These are phyloP conservation scores for Chaetodon auriga DNA, from an alignment of 2,113 vertebrate genomes.

Conservation along the genomic window DNA sequence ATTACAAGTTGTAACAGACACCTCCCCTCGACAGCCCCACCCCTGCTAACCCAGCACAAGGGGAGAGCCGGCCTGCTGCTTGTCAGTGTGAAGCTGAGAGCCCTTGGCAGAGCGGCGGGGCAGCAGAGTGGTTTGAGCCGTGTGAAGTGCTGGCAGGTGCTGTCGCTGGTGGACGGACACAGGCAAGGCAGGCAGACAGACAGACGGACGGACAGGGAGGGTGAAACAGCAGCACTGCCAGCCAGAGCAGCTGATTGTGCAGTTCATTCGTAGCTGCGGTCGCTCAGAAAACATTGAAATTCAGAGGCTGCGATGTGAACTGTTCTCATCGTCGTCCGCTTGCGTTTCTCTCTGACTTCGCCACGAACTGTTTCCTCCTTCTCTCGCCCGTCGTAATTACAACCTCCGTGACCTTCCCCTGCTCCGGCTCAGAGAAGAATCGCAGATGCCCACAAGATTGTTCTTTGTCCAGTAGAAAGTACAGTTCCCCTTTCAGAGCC, in stretches of 20 bases:
- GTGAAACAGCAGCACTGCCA: neutral
- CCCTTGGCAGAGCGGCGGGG: slow-evolving; percentile 31
- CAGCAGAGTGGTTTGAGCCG: slow-evolving; percentile 46
- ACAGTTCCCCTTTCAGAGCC: neutral
- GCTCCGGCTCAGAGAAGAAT: slow-evolving; percentile 22
- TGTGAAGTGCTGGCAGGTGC: slow-evolving; percentile 62
- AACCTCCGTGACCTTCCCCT: slow-evolving; percentile 26
- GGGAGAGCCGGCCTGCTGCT: slow-evolving; percentile 11
- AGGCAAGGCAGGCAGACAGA: neutral
- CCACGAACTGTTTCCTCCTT: neutral
- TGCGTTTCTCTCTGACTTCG: neutral
- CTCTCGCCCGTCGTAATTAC: slow-evolving; percentile 19
- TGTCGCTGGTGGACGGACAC: slow-evolving; percentile 17
- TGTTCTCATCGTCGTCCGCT: neutral
- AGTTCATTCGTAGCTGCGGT: slow-evolving; percentile 8
- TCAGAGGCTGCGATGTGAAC: neutral
- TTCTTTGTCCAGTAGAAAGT: slow-evolving; percentile 14
- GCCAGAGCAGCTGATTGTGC: neutral
- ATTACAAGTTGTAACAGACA: slow-evolving; percentile 61
- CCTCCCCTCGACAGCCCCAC: slow-evolving; percentile 28
- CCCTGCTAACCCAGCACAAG: slow-evolving; percentile 18
- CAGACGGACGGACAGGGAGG: neutral
- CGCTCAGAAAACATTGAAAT: neutral
- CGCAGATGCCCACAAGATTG: slow-evolving; percentile 9
- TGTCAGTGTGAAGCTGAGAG: slow-evolving; percentile 50